Evolutionary conservation across 37 sponge, comb jelly and placozoan species (phyloP).

Genomic region (Halichondria panicea): DNA sequence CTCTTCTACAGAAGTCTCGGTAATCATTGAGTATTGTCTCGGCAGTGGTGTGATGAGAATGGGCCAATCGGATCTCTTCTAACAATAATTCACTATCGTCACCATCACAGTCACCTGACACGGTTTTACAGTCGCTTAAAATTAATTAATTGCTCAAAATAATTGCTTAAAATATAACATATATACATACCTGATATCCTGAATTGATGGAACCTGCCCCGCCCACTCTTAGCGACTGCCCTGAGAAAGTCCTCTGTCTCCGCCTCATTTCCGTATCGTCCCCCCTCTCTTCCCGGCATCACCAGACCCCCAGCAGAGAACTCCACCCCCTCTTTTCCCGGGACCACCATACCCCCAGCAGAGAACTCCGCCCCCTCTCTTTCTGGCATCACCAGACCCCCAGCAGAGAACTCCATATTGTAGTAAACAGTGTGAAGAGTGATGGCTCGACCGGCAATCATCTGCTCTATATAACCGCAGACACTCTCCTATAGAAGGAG

Average conservation of each 20-base stretch:
- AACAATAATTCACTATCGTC: slow-evolving; percentile 36
- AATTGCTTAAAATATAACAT: not conserved
- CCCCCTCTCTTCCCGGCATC: slow-evolving; percentile 7
- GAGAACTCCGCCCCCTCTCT: too few relatives aligned
- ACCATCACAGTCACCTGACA: slow-evolving; percentile 3
- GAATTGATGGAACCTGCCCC: slow-evolving; percentile 55
- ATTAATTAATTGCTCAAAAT: not conserved
- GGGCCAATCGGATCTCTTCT: slow-evolving; percentile 12
- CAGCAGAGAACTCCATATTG: not conserved
- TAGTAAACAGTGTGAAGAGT: slow-evolving; percentile 24
- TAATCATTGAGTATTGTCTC: slow-evolving; percentile 28
- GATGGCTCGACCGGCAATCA: not conserved
- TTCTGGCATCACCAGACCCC: not conserved
- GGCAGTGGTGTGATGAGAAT: slow-evolving; percentile 3
- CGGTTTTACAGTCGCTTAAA: not conserved
- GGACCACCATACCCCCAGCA: not conserved
- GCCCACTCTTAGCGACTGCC: slow-evolving; percentile 7
- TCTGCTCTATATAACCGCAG: slow-evolving; percentile 39
- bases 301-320: not conserved
- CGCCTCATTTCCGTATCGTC: slow-evolving; percentile 17
- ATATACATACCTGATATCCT: slow-evolving; percentile 32
- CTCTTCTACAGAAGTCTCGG: slow-evolving; percentile 33
- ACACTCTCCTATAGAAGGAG: slow-evolving; percentile 12
- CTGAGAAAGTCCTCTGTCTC: slow-evolving; percentile 21
- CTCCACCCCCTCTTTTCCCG: too few relatives aligned